These are phyloP conservation scores for Autographa gamma DNA, from an alignment of 2,888 invertebrate genomes.

Conservation along the genomic window DNA sequence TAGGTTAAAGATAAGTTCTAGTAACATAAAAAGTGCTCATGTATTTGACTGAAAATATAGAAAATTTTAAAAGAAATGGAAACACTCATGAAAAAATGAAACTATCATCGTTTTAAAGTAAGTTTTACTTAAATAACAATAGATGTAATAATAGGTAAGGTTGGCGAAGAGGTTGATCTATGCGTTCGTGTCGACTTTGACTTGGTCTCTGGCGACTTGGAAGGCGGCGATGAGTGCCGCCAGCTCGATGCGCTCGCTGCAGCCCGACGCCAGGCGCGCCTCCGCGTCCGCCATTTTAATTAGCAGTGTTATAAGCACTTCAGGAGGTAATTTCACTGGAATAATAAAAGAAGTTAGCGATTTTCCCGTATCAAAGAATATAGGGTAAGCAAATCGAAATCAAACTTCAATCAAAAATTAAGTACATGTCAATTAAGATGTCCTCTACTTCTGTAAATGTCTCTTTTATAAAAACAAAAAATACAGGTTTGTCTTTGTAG, in stretches of 20 bases:
- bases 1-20: neutral
- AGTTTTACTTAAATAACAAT: neutral
- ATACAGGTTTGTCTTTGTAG: too few species aligned
- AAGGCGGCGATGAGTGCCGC: slow-evolving; percentile 97
- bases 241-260: slow-evolving; percentile 96
- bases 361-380: too few species aligned
- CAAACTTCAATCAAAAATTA: too few species aligned
- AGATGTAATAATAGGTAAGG: neutral
- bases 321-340: slow-evolving; percentile 95
- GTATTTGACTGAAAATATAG: neutral
- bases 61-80: neutral
- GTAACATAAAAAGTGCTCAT: neutral
- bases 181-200: slow-evolving; percentile 60
- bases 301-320: slow-evolving; percentile 93
- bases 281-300: slow-evolving; percentile 97
- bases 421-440: too few species aligned
- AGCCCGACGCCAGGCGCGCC: slow-evolving; percentile 94
- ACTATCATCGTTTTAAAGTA: neutral
- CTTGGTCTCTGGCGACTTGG: slow-evolving; percentile 91
- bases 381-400: too few species aligned
- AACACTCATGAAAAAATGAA: neutral
- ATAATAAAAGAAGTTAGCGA: slow-evolving; percentile 7
- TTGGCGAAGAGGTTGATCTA: neutral
- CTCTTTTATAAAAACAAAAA: too few species aligned
- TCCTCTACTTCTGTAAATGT: too few species aligned